phyloP scores from a whole-genome alignment of 2,797 vertebrate genomes.

The Sebastes cheni region DNA sequence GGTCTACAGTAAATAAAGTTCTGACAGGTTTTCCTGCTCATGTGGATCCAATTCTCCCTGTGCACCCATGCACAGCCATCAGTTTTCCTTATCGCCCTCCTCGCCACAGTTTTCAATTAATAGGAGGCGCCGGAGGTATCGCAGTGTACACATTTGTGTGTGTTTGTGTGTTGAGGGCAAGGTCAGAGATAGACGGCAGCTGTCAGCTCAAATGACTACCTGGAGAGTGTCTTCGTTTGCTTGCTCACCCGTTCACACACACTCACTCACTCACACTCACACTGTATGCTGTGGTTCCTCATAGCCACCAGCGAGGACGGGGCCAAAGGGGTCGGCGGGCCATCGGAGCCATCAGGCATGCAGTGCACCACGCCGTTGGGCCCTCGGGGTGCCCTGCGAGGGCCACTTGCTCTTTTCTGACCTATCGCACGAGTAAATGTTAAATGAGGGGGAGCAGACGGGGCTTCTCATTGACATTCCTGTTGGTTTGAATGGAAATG shows the following conservation, averaged over 20 bases:
- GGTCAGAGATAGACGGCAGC: slow-evolving; percentile 42
- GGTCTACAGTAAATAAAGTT: slow-evolving; percentile 56
- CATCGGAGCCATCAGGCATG: slow-evolving; percentile 68
- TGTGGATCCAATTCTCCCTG: slow-evolving; percentile 28
- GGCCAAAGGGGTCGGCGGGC: not conserved
- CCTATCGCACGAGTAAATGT: slow-evolving; percentile 83
- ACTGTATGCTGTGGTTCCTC: not conserved
- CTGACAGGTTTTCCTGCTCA: slow-evolving; percentile 35
- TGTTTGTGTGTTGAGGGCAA: slow-evolving; percentile 50
- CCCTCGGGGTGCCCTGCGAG: slow-evolving; percentile 72
- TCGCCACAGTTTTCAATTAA: slow-evolving; percentile 56
- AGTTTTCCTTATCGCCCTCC: slow-evolving; percentile 28
- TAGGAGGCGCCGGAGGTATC: slow-evolving; percentile 5
- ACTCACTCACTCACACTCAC: slow-evolving; percentile 13
- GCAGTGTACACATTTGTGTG: slow-evolving; percentile 21
- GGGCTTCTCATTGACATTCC: slow-evolving; percentile 80
- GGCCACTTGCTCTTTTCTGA: slow-evolving; percentile 84
- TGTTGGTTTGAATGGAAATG: slow-evolving; percentile 71
- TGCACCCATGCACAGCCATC: slow-evolving; percentile 13
- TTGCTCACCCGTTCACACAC: slow-evolving; percentile 22
- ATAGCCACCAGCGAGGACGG: slow-evolving; percentile 7
- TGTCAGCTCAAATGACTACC: slow-evolving; percentile 50
- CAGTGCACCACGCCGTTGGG: slow-evolving; percentile 53
- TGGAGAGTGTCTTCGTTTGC: slow-evolving; percentile 26
- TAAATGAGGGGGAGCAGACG: slow-evolving; percentile 71